Conservation (phyloP, 2,797 vertebrate genomes). For the Urocyon cinereoargenteus region DNA sequence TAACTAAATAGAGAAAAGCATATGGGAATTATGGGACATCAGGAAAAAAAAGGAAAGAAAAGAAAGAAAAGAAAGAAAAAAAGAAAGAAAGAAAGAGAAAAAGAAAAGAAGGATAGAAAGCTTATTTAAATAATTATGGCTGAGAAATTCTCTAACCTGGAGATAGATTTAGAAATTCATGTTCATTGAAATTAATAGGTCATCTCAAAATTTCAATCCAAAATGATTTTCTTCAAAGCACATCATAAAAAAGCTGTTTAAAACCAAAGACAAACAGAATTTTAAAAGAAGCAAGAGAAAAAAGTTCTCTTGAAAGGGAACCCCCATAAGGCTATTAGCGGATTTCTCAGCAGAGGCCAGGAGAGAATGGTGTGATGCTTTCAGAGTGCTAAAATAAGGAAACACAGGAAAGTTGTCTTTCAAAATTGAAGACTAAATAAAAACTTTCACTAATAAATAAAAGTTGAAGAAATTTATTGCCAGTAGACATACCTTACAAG, state of each 20-base stretch:
- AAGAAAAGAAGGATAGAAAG: not conserved
- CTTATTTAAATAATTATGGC: not conserved
- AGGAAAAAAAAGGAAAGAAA: not conserved
- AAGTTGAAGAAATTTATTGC: not conserved
- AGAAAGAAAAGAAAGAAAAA: too few relatives aligned
- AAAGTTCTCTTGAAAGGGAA: not conserved
- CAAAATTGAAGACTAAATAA: not conserved
- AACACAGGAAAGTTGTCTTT: not conserved
- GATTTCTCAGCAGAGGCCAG: not conserved
- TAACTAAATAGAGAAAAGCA: not conserved
- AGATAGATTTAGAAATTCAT: not conserved
- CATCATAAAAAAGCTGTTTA: not conserved
- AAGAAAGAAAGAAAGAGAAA: not conserved
- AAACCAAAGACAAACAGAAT: not conserved
- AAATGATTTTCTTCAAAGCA: not conserved
- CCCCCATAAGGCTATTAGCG: not conserved
- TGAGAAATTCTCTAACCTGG: not conserved
- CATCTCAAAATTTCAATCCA: not conserved
- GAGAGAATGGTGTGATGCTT: not conserved
- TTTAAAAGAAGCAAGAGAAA: not conserved
- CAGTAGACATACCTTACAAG: not conserved
- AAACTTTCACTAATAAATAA: not conserved
- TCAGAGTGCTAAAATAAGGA: not conserved
- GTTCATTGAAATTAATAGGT: not conserved
- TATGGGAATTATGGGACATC: not conserved